phyloP scores from a whole-genome alignment of 2,888 invertebrate species.

The Amblyjoppa proteus region DNA sequence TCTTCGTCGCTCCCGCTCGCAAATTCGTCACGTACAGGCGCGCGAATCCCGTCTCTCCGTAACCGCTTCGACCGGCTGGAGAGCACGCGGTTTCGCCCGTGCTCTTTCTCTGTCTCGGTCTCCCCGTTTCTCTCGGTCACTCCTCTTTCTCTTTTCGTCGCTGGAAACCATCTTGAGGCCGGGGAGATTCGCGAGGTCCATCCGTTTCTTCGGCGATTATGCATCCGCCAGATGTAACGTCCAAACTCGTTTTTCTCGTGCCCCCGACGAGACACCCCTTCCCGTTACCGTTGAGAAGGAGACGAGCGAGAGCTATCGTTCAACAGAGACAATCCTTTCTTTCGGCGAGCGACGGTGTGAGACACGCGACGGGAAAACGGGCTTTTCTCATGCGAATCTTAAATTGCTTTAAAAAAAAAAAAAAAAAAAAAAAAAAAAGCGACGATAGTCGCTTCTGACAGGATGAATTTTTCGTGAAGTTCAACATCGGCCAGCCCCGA shows the following conservation, averaged over 20 bases:
- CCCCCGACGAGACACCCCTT: neutral
- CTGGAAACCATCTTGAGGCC: slow-evolving; percentile 60
- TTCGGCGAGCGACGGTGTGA: neutral
- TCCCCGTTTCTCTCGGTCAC: neutral
- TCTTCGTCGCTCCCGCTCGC: neutral
- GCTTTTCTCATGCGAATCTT: neutral
- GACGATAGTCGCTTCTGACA: too few species aligned
- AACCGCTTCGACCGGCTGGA: slow-evolving; percentile 66
- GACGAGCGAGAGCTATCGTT: slow-evolving; percentile 5
- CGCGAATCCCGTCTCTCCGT: slow-evolving; percentile 55
- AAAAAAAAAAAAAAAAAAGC: too few species aligned
- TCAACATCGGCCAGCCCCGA: neutral
- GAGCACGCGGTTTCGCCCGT: slow-evolving; percentile 57
- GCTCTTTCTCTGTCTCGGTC: neutral
- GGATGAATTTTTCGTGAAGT: too few species aligned
- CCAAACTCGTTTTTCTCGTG: slow-evolving; percentile 61
- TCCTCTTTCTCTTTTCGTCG: slow-evolving; percentile 16
- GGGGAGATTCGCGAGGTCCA: slow-evolving; percentile 32
- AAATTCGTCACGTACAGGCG: slow-evolving; percentile 40
- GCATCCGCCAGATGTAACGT: slow-evolving; percentile 68
- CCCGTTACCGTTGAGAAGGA: slow-evolving; percentile 35
- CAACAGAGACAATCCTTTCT: slow-evolving; percentile 14
- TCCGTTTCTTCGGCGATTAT: slow-evolving; percentile 61
- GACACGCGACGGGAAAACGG: slow-evolving; percentile 2
- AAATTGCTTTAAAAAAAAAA: neutral